phyloP scores from a whole-genome alignment of 2,113 vertebrate species.

The Phyllostomus discolor region DNA sequence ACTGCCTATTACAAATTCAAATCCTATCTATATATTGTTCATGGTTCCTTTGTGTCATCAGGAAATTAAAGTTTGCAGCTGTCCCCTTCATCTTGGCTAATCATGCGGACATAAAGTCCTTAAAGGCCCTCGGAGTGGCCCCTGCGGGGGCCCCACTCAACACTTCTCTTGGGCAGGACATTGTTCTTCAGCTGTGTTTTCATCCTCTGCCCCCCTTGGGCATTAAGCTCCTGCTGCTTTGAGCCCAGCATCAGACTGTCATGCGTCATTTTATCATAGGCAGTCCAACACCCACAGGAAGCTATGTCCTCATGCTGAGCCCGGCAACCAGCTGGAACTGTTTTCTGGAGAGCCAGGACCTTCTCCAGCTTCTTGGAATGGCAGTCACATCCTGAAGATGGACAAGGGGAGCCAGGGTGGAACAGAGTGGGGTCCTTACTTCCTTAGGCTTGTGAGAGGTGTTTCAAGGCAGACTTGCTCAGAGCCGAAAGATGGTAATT shows the following conservation, averaged over 20 bases:
- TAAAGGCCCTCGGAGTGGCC: constrained; percentile 78
- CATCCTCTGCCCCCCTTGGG: constrained; percentile 72
- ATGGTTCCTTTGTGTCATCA: constrained; percentile 81
- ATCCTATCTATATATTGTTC: constrained; percentile 82
- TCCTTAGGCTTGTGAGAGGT: not conserved
- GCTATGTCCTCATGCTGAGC: not conserved
- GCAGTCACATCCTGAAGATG: not conserved
- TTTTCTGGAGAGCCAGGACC: not conserved
- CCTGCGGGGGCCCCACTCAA: constrained; percentile 78
- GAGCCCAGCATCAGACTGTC: constrained; percentile 70
- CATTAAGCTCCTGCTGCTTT: constrained; percentile 78
- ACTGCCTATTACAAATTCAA: constrained; percentile 78
- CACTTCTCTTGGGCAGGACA: constrained; percentile 72
- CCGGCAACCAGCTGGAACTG: accelerated
- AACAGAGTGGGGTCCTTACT: not conserved
- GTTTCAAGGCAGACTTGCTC: not conserved
- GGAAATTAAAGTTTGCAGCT: constrained; percentile 88
- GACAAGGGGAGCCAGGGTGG: not conserved
- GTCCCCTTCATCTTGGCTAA: constrained; percentile 85
- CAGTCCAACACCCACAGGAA: constrained; percentile 26
- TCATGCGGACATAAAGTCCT: constrained; percentile 84
- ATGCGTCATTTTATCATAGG: constrained; percentile 71
- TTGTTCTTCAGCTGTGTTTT: constrained; percentile 78
- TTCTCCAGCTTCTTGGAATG: not conserved
- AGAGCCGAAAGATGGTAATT: not conserved